These are phyloP conservation scores for Chiloscyllium punctatum DNA, from an alignment of 2,797 vertebrate species.

Conservation along the genomic window DNA sequence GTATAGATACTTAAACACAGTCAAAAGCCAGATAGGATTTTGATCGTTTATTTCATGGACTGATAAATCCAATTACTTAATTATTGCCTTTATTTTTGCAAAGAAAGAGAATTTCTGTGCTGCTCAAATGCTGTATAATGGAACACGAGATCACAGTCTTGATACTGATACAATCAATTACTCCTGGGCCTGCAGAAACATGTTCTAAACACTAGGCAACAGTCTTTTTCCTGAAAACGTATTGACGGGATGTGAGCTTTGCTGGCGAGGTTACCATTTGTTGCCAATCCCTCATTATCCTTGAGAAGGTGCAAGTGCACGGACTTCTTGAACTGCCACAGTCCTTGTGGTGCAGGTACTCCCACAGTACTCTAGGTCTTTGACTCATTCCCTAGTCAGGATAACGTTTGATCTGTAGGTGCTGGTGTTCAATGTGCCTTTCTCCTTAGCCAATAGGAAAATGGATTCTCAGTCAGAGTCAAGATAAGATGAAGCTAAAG, in stretches of 20 bases:
- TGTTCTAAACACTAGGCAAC: background rate
- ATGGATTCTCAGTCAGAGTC: no score
- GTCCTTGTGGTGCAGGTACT: background rate
- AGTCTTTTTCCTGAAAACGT: background rate
- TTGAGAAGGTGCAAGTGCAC: background rate
- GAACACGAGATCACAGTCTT: background rate
- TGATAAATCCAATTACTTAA: background rate
- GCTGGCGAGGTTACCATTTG: background rate
- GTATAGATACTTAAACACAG: background rate
- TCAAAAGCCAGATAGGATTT: constrained; percentile 23
- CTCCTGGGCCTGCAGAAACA: background rate
- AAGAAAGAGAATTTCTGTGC: background rate
- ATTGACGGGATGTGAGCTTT: background rate
- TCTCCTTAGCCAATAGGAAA: no score
- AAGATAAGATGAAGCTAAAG: no score
- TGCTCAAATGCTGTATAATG: background rate
- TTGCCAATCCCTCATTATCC: background rate
- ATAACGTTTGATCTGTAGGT: background rate
- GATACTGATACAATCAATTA: background rate
- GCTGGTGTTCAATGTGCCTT: background rate
- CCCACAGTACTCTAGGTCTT: background rate
- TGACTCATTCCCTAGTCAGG: background rate
- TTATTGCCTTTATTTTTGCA: background rate
- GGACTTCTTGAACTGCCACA: background rate
- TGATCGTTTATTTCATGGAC: background rate